Evolutionary conservation across 1,140 invertebrate genomes (phyloP).

Genomic region (Maconellicoccus hirsutus): DNA sequence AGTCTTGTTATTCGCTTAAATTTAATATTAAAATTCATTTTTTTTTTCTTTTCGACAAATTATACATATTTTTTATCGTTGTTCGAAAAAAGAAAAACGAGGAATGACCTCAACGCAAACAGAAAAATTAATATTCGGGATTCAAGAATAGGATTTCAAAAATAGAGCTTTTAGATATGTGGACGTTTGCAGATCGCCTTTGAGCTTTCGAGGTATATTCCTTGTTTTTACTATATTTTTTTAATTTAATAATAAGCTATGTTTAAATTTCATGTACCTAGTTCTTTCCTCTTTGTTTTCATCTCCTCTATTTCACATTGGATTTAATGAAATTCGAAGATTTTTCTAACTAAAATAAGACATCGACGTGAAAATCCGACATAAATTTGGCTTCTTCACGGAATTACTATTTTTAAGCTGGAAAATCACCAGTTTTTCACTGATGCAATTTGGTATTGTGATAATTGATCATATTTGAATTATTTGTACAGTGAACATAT

Average conservation of each 20-base stretch:
- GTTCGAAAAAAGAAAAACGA: neutral
- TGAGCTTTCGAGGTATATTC: conserved; percentile 15
- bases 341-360: too few species aligned
- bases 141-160: neutral
- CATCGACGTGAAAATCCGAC: too few species aligned
- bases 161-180: neutral
- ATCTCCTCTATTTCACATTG: neutral
- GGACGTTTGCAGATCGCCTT: conserved; percentile 19
- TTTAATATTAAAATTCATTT: neutral
- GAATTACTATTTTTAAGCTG: too few species aligned
- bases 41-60: too few species aligned
- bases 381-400: too few species aligned
- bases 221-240: conserved; percentile 13
- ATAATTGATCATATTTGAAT: too few species aligned
- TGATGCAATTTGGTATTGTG: too few species aligned
- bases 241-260: neutral
- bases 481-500: too few species aligned
- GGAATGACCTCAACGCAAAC: conserved; percentile 10
- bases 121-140: neutral
- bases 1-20: neutral
- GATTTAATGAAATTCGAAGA: too few species aligned
- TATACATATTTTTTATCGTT: neutral
- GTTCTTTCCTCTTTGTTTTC: neutral
- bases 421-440: too few species aligned
- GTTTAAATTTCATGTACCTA: neutral